Percentiles rank a stretch among this genome's conserved stretches.
Conservation (phyloP, 2,113 vertebrate species). For the Castor canadensis region DNA sequence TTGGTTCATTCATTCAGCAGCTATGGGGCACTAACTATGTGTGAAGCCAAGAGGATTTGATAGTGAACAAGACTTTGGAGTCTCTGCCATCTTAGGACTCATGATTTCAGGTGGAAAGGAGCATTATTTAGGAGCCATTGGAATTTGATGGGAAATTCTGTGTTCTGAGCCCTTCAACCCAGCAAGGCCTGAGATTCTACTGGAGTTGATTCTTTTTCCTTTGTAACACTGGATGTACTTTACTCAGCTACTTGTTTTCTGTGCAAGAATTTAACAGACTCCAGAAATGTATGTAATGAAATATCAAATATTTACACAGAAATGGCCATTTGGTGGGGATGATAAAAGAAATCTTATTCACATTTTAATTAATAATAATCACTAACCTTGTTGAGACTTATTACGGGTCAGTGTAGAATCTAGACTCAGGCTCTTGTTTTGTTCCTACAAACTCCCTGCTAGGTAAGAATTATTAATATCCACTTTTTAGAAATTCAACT, state of each 20-base stretch:
- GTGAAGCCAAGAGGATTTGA: too few species aligned
- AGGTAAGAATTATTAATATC: background rate
- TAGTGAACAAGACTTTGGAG: too few species aligned
- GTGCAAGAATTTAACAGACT: background rate
- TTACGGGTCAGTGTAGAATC: background rate
- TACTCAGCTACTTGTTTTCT: background rate
- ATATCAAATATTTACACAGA: constrained; percentile 12
- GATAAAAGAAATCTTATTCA: background rate
- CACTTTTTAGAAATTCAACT: background rate
- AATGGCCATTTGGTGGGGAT: background rate
- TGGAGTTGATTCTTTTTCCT: background rate
- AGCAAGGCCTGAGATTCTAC: background rate
- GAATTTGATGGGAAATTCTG: background rate
- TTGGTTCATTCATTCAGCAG: too few species aligned
- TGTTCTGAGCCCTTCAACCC: background rate
- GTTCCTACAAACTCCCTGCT: background rate
- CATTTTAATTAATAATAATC: background rate
- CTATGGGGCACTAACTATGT: too few species aligned
- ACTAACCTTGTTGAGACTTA: background rate
- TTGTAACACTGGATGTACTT: background rate
- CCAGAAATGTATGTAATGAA: background rate
- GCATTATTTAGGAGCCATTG: too few species aligned
- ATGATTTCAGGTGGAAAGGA: background rate
- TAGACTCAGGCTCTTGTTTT: background rate
- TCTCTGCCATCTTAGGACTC: background rate